Base-by-base conservation (phyloP, 2,888 invertebrate genomes). In the Magallana nippona region DNA sequence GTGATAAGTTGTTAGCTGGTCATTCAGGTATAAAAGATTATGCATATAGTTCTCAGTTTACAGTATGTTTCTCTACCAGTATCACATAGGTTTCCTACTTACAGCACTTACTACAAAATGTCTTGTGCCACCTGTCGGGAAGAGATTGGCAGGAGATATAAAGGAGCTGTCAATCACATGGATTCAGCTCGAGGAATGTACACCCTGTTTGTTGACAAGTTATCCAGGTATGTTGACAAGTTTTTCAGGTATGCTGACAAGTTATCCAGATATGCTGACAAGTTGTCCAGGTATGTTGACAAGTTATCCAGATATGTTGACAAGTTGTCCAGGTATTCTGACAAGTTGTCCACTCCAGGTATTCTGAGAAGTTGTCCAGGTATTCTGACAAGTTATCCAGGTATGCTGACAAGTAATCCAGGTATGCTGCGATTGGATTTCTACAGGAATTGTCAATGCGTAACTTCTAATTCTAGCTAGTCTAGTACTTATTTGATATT, bases 141-240 rank as follows among this genome's bases (percentile, higher is more conserved):
- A 15, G 79, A 79, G 11, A 79, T 79, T 56, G 79, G 79, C 19
- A 15, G 57, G 22, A 79, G 27, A 22, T 79, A 79, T 56, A 79
- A 57, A 11, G 56, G 79, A 5, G 57, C 79, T 22, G 57, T 57
- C 10, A 55, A 56, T 22, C 56, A 79, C 19, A 15, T 79, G 56
- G 79, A 79, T n/a, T 19, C 79, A 19, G 79, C 56, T 0, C 11
- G 79, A 22, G 79, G 79, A 57, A 22, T 56, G 11, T 79, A 79
- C 27, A 79, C 79, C 27, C 27, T 79, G 79, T 79, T 79, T 58
- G 57, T 79, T 10, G 79, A 79, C 56, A 79, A 79, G 27, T 22
- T 79, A 10, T 56, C 79, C 17, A 79, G 79, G 79, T 79, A 79
- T 19, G 8, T 19, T 19, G 13, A 55, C 44, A 55, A 10, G 19